Conservation (phyloP, 2,888 invertebrate species). For the Miltochrista miniata region DNA sequence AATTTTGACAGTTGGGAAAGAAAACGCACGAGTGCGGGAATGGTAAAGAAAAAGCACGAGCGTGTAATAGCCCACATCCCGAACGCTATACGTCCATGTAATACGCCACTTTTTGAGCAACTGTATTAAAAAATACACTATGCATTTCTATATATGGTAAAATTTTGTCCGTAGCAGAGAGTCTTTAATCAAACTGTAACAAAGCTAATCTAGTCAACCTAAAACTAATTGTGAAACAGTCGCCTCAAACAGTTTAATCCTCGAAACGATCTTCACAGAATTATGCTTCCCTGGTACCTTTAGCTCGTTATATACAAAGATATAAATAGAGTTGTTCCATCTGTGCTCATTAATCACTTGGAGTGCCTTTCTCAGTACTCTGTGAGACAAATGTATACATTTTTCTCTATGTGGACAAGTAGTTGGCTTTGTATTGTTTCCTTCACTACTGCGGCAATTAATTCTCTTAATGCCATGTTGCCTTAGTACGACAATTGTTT, state of each 20-base stretch:
- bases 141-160: no score
- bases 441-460: conserved; percentile 24
- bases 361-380: conserved; percentile 28
- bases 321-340: conserved; percentile 31
- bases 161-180: no score
- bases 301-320: conserved; percentile 13
- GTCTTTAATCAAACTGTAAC: no score
- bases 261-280: conserved; percentile 20
- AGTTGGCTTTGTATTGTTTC: conserved; percentile 27
- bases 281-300: conserved; percentile 4
- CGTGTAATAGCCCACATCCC: no score
- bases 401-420: conserved; percentile 35
- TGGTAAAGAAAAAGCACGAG: no score
- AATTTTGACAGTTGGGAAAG: no score
- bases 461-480: conserved; percentile 20
- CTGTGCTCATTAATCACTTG: conserved; percentile 34
- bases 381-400: conserved; percentile 40
- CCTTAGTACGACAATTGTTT: conserved; percentile 8
- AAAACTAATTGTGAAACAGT: no score
- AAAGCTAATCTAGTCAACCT: no score
- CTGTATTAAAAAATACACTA: no score
- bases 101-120: no score
- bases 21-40: no score
- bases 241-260: neutral
- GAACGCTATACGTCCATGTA: no score